phyloP scores from a whole-genome alignment of 1,140 invertebrate genomes.

The Brachystomella parvula region DNA sequence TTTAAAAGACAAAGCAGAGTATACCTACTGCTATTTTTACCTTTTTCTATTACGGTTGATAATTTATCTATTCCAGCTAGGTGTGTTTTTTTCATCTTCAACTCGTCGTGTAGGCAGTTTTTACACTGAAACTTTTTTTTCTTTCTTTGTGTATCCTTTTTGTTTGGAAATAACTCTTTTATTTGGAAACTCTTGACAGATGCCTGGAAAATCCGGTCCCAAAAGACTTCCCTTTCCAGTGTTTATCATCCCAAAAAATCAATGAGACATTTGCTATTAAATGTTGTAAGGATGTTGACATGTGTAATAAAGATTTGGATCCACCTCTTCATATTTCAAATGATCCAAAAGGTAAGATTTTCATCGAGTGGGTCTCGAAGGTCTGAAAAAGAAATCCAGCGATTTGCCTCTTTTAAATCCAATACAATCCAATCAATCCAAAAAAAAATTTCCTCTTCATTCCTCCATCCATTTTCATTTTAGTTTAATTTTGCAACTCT shows the following conservation, averaged over 20 bases:
- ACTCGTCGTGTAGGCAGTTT: background rate
- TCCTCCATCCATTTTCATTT: too few relatives aligned
- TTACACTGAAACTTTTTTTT: background rate
- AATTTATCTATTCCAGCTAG: too few relatives aligned
- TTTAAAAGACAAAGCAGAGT: too few relatives aligned
- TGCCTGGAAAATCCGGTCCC: constrained; percentile 52
- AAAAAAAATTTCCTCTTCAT: too few relatives aligned
- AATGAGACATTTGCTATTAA: constrained; percentile 48
- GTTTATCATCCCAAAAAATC: constrained; percentile 50
- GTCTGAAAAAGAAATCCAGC: background rate
- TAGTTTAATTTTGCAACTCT: too few relatives aligned
- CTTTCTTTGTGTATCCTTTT: background rate
- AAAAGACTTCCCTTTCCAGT: constrained; percentile 53
- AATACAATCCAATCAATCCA: background rate
- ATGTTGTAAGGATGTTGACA: constrained; percentile 55
- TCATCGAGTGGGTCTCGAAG: background rate
- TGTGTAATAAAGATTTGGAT: constrained; percentile 52
- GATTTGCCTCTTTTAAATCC: background rate
- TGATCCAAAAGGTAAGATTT: constrained; percentile 38
- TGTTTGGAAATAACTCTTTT: background rate
- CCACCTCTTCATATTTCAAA: constrained; percentile 41
- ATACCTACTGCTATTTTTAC: too few relatives aligned
- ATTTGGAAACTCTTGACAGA: constrained; percentile 41
- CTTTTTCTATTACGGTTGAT: too few relatives aligned
- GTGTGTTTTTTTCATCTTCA: too few relatives aligned